phyloP scores from a whole-genome alignment of 2,113 vertebrate genomes.

The Silurus meridionalis region DNA sequence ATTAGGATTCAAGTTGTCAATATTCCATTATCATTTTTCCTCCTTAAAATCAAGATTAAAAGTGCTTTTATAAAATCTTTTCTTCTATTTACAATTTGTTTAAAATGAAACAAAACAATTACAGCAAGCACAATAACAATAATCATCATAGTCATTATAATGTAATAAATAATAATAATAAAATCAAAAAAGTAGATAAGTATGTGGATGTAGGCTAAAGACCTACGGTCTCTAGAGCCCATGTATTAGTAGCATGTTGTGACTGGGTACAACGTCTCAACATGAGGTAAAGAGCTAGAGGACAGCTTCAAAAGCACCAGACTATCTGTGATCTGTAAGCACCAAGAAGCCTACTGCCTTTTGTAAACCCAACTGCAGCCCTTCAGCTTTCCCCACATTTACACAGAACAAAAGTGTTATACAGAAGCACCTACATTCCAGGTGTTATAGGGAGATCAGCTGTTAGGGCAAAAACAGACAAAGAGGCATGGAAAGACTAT shows the following conservation, averaged over 20 bases:
- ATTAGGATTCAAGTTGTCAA: constrained; percentile 84
- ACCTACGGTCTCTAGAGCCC: constrained; percentile 67
- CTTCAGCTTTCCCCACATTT: background rate
- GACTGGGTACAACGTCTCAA: constrained; percentile 76
- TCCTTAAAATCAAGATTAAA: constrained; percentile 96
- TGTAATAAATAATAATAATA: constrained; percentile 77
- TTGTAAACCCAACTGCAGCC: constrained; percentile 54
- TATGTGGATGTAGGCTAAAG: constrained; percentile 67
- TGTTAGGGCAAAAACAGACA: constrained; percentile 27
- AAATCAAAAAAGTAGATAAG: constrained; percentile 57
- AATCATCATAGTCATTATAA: constrained; percentile 70
- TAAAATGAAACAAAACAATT: constrained; percentile 76
- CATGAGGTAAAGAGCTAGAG: constrained; percentile 73
- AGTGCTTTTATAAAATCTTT: constrained; percentile 98
- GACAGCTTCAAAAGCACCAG: constrained; percentile 64
- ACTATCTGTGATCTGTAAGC: constrained; percentile 64
- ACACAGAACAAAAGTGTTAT: constrained; percentile 33
- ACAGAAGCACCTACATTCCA: constrained; percentile 43
- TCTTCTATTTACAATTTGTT: constrained; percentile 96
- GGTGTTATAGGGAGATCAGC: constrained; percentile 1
- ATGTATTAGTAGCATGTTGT: constrained; percentile 64
- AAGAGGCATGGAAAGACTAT: constrained; percentile 40
- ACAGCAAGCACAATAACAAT: constrained; percentile 71
- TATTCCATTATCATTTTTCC: constrained; percentile 78
- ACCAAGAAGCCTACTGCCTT: constrained; percentile 57